These are phyloP conservation scores for Malurus splendens DNA, from an alignment of 2,797 vertebrate species.

Conservation along the genomic window DNA sequence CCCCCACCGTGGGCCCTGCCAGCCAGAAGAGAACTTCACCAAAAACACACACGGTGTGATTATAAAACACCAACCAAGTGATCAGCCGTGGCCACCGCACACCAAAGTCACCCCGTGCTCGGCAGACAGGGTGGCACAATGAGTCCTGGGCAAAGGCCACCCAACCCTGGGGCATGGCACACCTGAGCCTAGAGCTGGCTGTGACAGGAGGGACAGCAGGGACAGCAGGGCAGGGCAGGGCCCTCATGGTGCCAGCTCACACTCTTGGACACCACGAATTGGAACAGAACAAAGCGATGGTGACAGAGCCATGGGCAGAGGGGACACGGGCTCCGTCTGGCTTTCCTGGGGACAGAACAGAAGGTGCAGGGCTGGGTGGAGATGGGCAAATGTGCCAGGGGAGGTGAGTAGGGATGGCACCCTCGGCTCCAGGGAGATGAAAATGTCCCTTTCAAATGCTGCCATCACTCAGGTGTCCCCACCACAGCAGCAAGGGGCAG, in stretches of 20 bases:
- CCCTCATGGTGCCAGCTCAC: background rate
- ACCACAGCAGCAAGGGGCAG: background rate
- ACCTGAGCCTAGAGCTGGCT: background rate
- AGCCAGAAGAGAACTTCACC: slow-evolving; percentile 51
- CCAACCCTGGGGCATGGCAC: background rate
- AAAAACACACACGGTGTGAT: background rate
- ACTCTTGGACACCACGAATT: background rate
- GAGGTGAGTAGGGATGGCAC: background rate
- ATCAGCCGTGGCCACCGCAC: slow-evolving; percentile 15
- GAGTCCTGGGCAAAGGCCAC: background rate
- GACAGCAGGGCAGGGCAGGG: background rate
- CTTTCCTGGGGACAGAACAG: background rate
- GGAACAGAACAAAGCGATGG: background rate
- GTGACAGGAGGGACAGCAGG: background rate
- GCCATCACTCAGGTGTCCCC: accelerated
- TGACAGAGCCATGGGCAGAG: background rate
- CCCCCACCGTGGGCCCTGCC: background rate
- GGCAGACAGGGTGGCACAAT: no score
- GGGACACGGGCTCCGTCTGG: background rate
- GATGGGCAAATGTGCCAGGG: background rate
- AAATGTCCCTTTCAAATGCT: background rate
- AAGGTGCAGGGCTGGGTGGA: background rate
- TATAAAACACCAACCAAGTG: slow-evolving; percentile 19
- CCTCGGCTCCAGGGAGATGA: background rate
- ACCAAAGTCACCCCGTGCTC: background rate